These are phyloP conservation scores for Caenorhabditis sp. DNA, from an alignment of 2,888 invertebrate species.

Conservation along the genomic window DNA sequence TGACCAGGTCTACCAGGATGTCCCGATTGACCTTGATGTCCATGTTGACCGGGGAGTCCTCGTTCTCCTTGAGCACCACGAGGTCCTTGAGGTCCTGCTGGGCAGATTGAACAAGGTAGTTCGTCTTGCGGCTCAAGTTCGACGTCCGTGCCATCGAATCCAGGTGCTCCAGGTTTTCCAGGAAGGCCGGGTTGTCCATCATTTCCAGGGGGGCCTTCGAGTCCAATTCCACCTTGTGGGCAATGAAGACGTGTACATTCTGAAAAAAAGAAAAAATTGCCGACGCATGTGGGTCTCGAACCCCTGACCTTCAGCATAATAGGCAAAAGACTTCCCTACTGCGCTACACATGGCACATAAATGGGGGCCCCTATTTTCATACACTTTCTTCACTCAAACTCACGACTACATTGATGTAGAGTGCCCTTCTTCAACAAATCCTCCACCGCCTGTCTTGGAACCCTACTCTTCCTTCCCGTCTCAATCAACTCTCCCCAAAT, in stretches of 20 bases:
- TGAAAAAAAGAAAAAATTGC: conserved; percentile 20
- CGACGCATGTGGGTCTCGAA: no score
- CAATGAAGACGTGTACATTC: conserved; percentile 61
- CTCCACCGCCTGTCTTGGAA: conserved; percentile 40
- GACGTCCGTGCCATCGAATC: conserved; percentile 49
- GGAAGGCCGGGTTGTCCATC: conserved; percentile 61
- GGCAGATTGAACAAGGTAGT: conserved; percentile 61
- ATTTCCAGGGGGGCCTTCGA: conserved; percentile 55
- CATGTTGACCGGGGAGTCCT: conserved; percentile 39
- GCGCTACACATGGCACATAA: no score
- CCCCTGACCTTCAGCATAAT: no score
- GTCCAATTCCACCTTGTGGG: conserved; percentile 55
- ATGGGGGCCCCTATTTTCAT: no score
- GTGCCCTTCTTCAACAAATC: conserved; percentile 28
- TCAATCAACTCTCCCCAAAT: conserved; percentile 50
- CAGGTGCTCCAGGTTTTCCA: conserved; percentile 54
- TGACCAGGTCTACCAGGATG: conserved; percentile 47
- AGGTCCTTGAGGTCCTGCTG: conserved; percentile 55
- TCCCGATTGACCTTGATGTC: conserved; percentile 44
- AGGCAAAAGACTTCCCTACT: no score
- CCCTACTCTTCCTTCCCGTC: conserved; percentile 35
- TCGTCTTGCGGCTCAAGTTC: conserved; percentile 52
- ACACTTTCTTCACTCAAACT: no score
- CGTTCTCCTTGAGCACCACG: conserved; percentile 58
- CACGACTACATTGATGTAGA: conserved; percentile 55